Evolutionary conservation across 2,113 vertebrate genomes (phyloP), one percentile per base, ranked within the genome.

Genomic region (Sander vitreus): DNA sequence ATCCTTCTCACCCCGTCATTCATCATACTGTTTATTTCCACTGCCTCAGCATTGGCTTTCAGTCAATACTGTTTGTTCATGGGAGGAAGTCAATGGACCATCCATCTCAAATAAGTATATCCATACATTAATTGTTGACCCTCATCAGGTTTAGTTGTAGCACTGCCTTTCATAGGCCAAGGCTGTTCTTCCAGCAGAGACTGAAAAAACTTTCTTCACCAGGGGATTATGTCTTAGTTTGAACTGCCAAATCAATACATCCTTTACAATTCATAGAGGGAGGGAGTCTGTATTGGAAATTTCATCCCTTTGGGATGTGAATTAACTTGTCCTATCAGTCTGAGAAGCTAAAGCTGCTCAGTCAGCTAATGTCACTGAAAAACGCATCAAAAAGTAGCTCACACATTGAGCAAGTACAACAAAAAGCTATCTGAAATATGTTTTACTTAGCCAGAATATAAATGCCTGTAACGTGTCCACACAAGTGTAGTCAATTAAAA

Each of bases 91-190:
- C 82, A 18, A 85, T 88, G 59, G 30, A 18, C 18, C 65, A 16
- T 79, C 70, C 60, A 30, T 83, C 62, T 78, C 18, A 65, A 58
- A 68, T 36, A 58, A 47, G 67, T 62, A 36, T 63, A 73, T 87
- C 66, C 13, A 88, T 85, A 60, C 19, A 81, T 85, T 54, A 75
- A 83, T 74, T 23, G 9, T 47, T 79, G 48, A 55, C 21, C 47
- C 59, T 76, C 55, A 55, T 63, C 18, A 66, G 55, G 43, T 55
- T 70, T 50, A 19, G 59, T 30, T 68, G 67, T 50, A 60, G 57
- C 3, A 2, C 57, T 47, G 74, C 55, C 43, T 14, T 73, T 70
- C 55, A 47, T 15, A 36, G 58, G 50, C 27, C 23, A 39, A 57
- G 9, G 3, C 11, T 53, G 14, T 9, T 5, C 8, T 57, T 19